A percentile compares a stretch with the other conserved stretches of the same genome.
These are phyloP conservation scores for Aphelocoma coerulescens DNA, from an alignment of 2,113 vertebrate species.

Conservation along the genomic window DNA sequence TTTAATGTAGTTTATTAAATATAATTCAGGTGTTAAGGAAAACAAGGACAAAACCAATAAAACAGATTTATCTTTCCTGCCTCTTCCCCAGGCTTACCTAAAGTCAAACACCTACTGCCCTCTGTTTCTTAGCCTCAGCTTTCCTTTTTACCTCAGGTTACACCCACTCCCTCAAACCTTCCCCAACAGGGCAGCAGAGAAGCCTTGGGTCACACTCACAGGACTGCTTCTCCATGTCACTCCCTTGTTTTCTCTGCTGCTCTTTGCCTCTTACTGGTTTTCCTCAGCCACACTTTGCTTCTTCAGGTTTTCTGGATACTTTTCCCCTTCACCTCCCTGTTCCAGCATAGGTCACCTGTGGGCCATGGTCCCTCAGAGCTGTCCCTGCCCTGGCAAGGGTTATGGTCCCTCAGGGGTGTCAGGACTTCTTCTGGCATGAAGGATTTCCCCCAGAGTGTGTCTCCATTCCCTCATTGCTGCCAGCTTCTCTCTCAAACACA, in stretches of 20 bases:
- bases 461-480: neutral
- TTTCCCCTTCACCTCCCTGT: neutral
- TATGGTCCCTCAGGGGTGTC: neutral
- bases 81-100: neutral
- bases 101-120: neutral
- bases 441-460: neutral
- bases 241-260: neutral
- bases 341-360: rapidly evolving
- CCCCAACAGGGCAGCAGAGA: neutral
- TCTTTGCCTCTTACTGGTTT: neutral
- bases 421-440: neutral
- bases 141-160: neutral
- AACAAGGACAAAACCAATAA: neutral
- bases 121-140: neutral
- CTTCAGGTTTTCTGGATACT: neutral
- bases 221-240: neutral
- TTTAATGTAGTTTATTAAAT: neutral
- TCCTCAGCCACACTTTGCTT: neutral
- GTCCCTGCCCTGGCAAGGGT: neutral
- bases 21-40: neutral
- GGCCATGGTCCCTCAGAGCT: neutral
- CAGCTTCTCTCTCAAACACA: neutral
- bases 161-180: neutral
- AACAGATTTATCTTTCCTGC: neutral
- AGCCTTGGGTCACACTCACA: neutral